phyloP scores from a whole-genome alignment of 35 echinoderm and acorn worm species.

The Nesometra sesokonis region DNA sequence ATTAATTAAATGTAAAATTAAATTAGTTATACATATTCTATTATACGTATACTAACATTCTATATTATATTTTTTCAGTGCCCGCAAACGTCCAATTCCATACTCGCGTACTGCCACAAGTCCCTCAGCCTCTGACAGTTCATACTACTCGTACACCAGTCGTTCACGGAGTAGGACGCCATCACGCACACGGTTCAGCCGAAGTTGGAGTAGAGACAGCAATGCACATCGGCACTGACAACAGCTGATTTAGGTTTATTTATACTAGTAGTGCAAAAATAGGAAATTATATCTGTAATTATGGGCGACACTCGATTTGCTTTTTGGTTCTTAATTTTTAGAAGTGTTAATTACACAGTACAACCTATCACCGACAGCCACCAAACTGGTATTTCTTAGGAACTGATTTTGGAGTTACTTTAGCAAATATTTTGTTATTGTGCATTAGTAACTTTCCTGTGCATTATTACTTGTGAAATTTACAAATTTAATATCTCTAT shows the following conservation, averaged over 20 bases:
- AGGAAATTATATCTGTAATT: background rate
- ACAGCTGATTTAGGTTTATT: background rate
- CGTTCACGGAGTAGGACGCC: background rate
- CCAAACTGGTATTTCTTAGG: no score
- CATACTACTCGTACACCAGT: background rate
- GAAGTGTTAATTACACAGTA: no score
- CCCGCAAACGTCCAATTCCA: background rate
- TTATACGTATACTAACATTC: background rate
- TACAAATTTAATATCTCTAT: no score
- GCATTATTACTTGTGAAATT: no score
- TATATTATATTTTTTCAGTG: background rate
- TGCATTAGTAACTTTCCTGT: no score
- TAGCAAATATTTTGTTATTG: no score
- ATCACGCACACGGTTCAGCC: background rate
- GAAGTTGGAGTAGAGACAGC: background rate
- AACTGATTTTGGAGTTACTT: no score
- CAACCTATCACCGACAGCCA: no score
- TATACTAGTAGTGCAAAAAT: background rate
- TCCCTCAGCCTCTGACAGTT: background rate
- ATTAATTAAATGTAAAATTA: no score
- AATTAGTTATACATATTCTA: no score
- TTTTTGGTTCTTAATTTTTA: background rate
- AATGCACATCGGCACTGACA: background rate
- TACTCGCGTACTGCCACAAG: background rate
- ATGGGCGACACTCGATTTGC: background rate